Evolutionary conservation across 2,113 vertebrate species (phyloP).

Genomic region (Podocnemis expansa): DNA sequence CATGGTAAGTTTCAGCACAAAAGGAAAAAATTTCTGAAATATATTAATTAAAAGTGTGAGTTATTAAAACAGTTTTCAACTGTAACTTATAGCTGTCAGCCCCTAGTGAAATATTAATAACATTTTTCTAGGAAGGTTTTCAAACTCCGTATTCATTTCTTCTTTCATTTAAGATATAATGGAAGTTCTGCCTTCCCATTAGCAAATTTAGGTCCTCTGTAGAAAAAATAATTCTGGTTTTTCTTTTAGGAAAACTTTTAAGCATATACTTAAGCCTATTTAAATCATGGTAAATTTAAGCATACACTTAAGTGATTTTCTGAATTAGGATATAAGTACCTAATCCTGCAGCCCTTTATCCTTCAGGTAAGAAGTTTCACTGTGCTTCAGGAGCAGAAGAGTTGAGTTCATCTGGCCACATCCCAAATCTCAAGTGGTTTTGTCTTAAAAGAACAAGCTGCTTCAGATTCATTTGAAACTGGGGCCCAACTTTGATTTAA

Average conservation of each 20-base stretch:
- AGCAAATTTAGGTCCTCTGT: not conserved
- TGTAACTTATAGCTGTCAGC: not conserved
- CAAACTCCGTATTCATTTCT: not conserved
- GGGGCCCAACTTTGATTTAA: conserved; percentile 4
- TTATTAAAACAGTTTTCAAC: conserved; percentile 3
- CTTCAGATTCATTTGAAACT: not conserved
- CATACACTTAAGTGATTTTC: not conserved
- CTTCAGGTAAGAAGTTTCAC: not conserved
- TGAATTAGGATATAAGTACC: not conserved
- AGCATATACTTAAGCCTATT: not conserved
- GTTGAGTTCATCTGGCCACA: not conserved
- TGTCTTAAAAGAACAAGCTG: not conserved
- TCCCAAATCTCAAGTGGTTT: not conserved
- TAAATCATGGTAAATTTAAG: not conserved
- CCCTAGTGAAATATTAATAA: not conserved
- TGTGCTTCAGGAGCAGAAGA: not conserved
- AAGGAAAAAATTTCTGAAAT: not conserved
- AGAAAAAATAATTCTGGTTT: not conserved
- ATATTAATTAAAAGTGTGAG: not conserved
- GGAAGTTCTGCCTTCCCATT: not conserved
- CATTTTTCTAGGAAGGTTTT: not conserved
- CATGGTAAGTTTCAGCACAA: not conserved
- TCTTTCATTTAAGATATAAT: not conserved
- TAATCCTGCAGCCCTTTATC: not conserved
- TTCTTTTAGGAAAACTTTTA: not conserved